Evolutionary conservation across 2,113 vertebrate genomes (phyloP).

Genomic region (Ptilonorhynchus violaceus): DNA sequence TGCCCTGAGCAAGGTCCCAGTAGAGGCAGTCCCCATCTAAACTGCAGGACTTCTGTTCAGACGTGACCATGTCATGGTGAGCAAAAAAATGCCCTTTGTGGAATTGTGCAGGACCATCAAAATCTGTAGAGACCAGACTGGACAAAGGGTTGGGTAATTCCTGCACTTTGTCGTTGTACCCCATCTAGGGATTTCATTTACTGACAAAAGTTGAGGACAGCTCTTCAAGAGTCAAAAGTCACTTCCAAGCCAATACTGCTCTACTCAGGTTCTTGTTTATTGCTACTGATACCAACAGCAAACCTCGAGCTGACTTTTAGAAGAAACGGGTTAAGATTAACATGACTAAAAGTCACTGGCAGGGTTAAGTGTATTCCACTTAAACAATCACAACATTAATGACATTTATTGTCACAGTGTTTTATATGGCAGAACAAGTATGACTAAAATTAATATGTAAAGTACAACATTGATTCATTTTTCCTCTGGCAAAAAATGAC

Average conservation of each 20-base stretch:
- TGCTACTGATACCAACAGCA: neutral
- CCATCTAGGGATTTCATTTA: neutral
- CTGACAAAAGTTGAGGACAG: neutral
- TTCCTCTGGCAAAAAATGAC: neutral
- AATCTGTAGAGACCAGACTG: neutral
- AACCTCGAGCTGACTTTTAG: neutral
- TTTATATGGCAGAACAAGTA: neutral
- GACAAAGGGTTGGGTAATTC: neutral
- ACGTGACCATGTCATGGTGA: neutral
- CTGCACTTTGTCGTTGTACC: neutral
- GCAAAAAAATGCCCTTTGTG: neutral
- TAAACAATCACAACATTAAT: neutral
- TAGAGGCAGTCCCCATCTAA: neutral
- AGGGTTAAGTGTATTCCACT: neutral
- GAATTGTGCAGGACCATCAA: neutral
- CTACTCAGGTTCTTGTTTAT: neutral
- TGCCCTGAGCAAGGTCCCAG: neutral
- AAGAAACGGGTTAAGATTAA: neutral
- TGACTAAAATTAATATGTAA: neutral
- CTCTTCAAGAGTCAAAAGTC: rapidly evolving
- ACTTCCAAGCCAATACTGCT: neutral
- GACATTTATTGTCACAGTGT: neutral
- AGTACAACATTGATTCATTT: neutral
- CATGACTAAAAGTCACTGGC: neutral
- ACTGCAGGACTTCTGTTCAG: neutral